Evolutionary conservation across 2,888 invertebrate genomes (phyloP), one percentile per base, ranked within the genome.

Genomic region (Euplagia quadripunctaria): DNA sequence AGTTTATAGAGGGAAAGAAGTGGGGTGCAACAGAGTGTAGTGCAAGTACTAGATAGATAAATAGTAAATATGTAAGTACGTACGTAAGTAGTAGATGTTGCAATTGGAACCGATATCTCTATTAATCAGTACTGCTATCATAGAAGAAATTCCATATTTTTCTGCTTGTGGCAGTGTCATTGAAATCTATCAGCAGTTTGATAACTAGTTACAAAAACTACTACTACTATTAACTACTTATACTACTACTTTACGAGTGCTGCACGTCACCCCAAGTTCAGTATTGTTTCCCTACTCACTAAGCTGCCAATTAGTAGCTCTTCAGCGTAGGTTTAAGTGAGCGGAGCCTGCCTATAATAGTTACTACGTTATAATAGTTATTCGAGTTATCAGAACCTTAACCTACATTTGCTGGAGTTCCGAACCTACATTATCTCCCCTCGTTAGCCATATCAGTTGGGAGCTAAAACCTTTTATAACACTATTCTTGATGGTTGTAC

Each of bases 401-500:
- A 66, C 66, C 66, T 51, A 66, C 4, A 51, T 66, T 66, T 16
- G 31, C 31, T 51, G 9, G 14, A 6, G 20, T 65, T 12, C 52
- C 3, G 11, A 20, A 42, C 6, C n/a, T 68, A 17, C 42, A n/a
- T 63, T 70, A 70, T 70, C 70, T 49, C 31, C 7, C 42, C 64
- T 20, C 64, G 70, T 64, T 42, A 51, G 49, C 31, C 42, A 6
- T 70, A 64, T 70, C 64, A 70, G 63, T 51, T 70, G 49, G 41
- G 20, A 12, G 49, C 31, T n/a, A 31, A 61, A 70, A 70, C 58
- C 68, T 68, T 68, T 61, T 61, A 68, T 11, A 58, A 58, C 20
- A 20, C 16, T 20, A 43, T 6, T 58, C 31, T n/a, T 68, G 31
- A 42, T 31, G 49, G 20, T 14, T 9, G 43, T 7, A 31, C 20